A percentile compares a stretch with the other conserved stretches of the same genome.
Evolutionary conservation across 37 sponge, comb jelly and placozoan genomes (phyloP).

Genomic region (Ianthella basta): DNA sequence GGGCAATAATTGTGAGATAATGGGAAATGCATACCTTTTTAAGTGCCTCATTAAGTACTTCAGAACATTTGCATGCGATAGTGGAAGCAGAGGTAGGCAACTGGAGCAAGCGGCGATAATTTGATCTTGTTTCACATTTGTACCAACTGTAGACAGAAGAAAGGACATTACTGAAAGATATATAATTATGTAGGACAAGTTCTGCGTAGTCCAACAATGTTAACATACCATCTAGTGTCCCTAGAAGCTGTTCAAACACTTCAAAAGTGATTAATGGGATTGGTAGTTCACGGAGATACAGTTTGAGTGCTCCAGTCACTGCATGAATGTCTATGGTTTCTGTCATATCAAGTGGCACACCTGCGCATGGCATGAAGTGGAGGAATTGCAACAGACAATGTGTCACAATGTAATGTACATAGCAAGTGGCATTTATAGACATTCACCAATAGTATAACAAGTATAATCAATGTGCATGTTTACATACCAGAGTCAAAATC

Average conservation of each 20-base stretch:
- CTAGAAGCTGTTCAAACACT: slow-evolving; percentile 41
- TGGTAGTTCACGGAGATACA: slow-evolving; percentile 75
- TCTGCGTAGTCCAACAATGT: too few relatives aligned
- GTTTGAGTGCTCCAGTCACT: slow-evolving; percentile 70
- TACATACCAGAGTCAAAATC: slow-evolving; percentile 66
- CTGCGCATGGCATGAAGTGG: slow-evolving; percentile 24
- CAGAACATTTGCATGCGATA: slow-evolving; percentile 64
- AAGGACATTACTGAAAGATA: too few relatives aligned
- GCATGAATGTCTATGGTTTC: slow-evolving; percentile 52
- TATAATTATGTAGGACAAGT: too few relatives aligned
- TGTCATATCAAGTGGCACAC: slow-evolving; percentile 49
- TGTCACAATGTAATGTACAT: too few relatives aligned
- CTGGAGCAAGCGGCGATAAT: background rate
- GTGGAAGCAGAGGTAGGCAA: slow-evolving; percentile 46
- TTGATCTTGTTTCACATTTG: too few relatives aligned
- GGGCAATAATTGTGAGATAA: too few relatives aligned
- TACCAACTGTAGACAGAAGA: too few relatives aligned
- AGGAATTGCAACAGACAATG: background rate
- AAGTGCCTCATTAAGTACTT: slow-evolving; percentile 53
- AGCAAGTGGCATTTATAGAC: too few relatives aligned
- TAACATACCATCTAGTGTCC: background rate
- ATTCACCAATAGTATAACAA: too few relatives aligned
- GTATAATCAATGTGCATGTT: too few relatives aligned
- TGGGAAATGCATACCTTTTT: slow-evolving; percentile 30
- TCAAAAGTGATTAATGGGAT: slow-evolving; percentile 70